Percentiles rank a stretch among this genome's conserved stretches.
Conservation (phyloP, 2,113 vertebrate species). For the Otus sunia region DNA sequence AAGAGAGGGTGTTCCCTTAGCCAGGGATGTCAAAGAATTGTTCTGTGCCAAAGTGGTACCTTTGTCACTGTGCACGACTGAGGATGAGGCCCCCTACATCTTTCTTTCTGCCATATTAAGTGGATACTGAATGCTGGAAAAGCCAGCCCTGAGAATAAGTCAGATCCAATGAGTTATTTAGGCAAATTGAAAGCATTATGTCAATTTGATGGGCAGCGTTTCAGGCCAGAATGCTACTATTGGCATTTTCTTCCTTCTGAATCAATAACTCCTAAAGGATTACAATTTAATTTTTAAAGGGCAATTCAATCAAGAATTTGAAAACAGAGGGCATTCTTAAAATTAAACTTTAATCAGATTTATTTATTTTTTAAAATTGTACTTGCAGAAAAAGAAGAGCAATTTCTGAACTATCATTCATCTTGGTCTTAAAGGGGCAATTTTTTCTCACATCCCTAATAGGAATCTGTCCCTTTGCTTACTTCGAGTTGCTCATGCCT, state of each 20-base stretch:
- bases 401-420: neutral
- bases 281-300: slow-evolving; percentile 66
- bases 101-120: neutral
- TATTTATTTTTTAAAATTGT: neutral
- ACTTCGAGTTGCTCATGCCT: neutral
- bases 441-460: neutral
- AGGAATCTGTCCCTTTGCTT: neutral
- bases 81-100: neutral
- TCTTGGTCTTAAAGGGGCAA: neutral
- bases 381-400: neutral
- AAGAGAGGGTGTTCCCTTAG: neutral
- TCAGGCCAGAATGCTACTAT: slow-evolving; percentile 15
- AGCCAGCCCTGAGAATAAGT: neutral
- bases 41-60: neutral
- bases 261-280: slow-evolving; percentile 59
- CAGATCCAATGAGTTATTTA: slow-evolving; percentile 8
- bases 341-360: slow-evolving; percentile 56
- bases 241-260: slow-evolving; percentile 50
- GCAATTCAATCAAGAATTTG: slow-evolving; percentile 61
- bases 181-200: slow-evolving; percentile 26
- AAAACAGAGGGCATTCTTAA: slow-evolving; percentile 45
- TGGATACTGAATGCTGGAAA: neutral
- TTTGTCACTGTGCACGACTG: neutral
- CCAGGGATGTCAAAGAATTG: neutral
- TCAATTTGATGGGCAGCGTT: slow-evolving; percentile 45